Conservation (phyloP, 2,888 invertebrate species). For the Platerodrilus igneus region DNA sequence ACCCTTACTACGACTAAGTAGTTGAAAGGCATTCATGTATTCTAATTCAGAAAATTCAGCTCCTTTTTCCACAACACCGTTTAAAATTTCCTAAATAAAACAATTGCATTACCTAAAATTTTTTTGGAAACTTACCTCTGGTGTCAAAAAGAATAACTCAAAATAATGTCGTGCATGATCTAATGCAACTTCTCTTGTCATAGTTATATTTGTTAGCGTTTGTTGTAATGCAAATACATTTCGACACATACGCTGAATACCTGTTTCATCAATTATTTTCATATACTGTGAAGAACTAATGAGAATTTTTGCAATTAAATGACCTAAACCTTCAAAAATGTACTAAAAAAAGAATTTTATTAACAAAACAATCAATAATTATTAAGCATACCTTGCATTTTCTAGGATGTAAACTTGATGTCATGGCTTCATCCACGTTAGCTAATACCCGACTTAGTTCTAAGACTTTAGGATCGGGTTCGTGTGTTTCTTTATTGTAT, state of each 20-base stretch:
- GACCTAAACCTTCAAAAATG: conserved; percentile 84
- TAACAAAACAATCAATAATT: conserved; percentile 11
- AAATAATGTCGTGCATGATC: conserved; percentile 88
- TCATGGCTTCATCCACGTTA: conserved; percentile 72
- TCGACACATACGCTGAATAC: conserved; percentile 79
- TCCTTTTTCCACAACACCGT: conserved; percentile 78
- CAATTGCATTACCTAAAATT: too few species aligned
- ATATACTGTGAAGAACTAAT: conserved; percentile 77
- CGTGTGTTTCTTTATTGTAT: conserved; percentile 66
- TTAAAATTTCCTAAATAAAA: conserved; percentile 69
- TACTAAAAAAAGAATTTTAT: conserved; percentile 57
- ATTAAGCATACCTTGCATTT: conserved; percentile 65
- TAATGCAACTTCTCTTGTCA: conserved; percentile 74
- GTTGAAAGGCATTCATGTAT: conserved; percentile 78
- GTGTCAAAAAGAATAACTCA: conserved; percentile 75
- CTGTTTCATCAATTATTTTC: conserved; percentile 73
- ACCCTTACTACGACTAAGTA: conserved; percentile 61
- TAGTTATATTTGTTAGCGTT: conserved; percentile 78
- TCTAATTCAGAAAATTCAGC: conserved; percentile 84
- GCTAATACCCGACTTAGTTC: conserved; percentile 74
- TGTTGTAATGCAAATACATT: conserved; percentile 83
- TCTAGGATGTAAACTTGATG: conserved; percentile 67
- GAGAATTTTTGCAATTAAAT: conserved; percentile 70
- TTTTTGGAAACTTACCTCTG: conserved; percentile 68
- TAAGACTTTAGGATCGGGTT: conserved; percentile 70